Conservation (phyloP, 2,888 invertebrate species). For the Eilema depressum region DNA sequence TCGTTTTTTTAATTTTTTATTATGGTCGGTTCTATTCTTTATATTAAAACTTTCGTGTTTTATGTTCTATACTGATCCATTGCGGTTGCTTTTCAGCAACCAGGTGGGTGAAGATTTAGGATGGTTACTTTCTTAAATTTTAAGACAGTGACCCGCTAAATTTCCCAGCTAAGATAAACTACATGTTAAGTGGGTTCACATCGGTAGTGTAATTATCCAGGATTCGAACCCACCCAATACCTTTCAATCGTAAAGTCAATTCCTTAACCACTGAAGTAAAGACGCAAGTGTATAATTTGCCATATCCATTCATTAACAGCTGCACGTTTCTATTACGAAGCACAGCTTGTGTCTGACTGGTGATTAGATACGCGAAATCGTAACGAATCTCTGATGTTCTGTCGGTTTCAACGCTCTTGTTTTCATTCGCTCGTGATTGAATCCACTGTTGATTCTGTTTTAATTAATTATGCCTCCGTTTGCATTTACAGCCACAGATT, state of each 20-base stretch:
- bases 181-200: no score
- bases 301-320: conserved; percentile 35
- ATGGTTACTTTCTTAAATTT: no score
- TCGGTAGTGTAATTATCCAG: no score
- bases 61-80: neutral
- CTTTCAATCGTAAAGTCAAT: no score
- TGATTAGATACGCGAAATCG: conserved; percentile 67
- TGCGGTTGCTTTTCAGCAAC: no score
- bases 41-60: neutral
- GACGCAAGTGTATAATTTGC: conserved; percentile 21
- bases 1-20: no score
- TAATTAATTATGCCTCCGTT: neutral
- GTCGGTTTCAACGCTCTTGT: conserved; percentile 56
- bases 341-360: conserved; percentile 63
- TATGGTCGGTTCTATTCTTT: no score
- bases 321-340: conserved; percentile 51
- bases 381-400: conserved; percentile 70
- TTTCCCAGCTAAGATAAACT: no score
- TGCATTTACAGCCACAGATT: neutral
- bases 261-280: no score
- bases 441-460: conserved; percentile 46
- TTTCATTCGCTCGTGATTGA: conserved; percentile 50
- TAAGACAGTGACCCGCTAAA: no score
- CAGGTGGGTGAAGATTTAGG: no score
- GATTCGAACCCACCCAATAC: no score